Evolutionary conservation across 53 echinoderm and acorn worm genomes (phyloP).

Genomic region (Zoroaster sp.): DNA sequence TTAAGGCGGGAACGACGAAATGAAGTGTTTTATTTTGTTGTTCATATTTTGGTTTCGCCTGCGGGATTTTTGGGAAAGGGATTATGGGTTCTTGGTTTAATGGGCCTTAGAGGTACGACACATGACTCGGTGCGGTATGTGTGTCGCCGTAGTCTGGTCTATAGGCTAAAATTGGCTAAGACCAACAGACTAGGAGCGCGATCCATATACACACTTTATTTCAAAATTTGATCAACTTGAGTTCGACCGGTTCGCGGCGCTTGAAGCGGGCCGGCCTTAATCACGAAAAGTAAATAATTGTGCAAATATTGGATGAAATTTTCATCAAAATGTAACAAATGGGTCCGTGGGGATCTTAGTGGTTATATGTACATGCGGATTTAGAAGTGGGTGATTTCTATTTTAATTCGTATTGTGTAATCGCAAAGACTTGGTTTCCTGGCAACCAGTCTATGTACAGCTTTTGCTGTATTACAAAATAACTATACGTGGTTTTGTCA

Average conservation of each 20-base stretch:
- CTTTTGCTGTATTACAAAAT: not conserved
- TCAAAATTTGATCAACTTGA: not conserved
- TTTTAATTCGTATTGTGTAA: not conserved
- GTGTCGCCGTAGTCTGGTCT: not conserved
- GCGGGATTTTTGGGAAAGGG: not conserved
- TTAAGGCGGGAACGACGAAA: not conserved
- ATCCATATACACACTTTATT: not conserved
- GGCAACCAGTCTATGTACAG: not conserved
- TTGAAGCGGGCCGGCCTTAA: conserved; percentile 4
- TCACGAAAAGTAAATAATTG: conserved; percentile 58
- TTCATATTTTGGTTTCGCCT: conserved; percentile 21
- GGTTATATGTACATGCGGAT: not conserved
- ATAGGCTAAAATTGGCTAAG: not conserved
- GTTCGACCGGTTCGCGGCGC: not conserved
- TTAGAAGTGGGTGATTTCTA: not conserved
- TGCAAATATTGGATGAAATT: conserved; percentile 54
- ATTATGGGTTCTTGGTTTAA: conserved; percentile 3
- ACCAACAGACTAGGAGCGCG: not conserved
- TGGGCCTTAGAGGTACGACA: conserved; percentile 11
- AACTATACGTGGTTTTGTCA: not conserved
- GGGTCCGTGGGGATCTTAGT: conserved; percentile 3
- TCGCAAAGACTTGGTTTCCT: not conserved
- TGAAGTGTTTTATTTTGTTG: not conserved
- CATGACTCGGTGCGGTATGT: not conserved
- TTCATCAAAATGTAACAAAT: conserved; percentile 54